Base-by-base conservation (phyloP, 2,797 vertebrate species). In the Steatocranus sp. region DNA sequence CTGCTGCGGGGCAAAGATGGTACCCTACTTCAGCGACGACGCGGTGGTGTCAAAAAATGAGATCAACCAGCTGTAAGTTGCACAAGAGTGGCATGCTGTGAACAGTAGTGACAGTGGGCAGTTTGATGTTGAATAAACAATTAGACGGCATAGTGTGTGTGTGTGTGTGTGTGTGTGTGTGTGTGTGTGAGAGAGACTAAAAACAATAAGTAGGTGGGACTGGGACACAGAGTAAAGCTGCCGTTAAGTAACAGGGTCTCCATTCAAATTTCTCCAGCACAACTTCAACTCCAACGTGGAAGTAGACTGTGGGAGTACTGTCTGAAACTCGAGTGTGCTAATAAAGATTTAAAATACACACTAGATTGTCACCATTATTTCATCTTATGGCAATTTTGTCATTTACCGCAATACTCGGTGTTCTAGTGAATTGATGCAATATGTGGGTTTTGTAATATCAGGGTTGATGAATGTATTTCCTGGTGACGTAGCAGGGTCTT, bases 1-100 rank as follows among this genome's bases (percentile, higher is more conserved):
- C 48, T 97, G 96, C 94, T 97, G 96, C 92, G 96, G 94, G 89
- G 96, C 94, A 32, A 96, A 96, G 92, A 98, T 99, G 97, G 97
- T 97, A 92, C 97, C 98, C 17, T 96, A 97, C 94, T 98, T 98
- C 94, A 97, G 96, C 25, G 97, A 97, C 78, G 96, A 98, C 93
- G 96, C 97, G 66, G 96, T 97, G 76, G 97, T 97, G 92, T 97
- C 97, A 9, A 97, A 97, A 82, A 97, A 97, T 91, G 94, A 97
- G 88, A 98, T 99, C 95, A 97, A 97, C 92, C 97, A 97, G 93
- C 95, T 98, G 98, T 99, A 92, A 99, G 98, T 98, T 86, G 17
- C 5, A 30, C 11, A 8, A 18, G 8, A 48, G 15, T 23, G 27
- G 5, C 12, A n/a, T 8, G 23, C 23, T 46, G 4, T 38, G 4